These are phyloP conservation scores for Polypterus senegalus DNA, from an alignment of 2,113 vertebrate genomes.

Conservation along the genomic window DNA sequence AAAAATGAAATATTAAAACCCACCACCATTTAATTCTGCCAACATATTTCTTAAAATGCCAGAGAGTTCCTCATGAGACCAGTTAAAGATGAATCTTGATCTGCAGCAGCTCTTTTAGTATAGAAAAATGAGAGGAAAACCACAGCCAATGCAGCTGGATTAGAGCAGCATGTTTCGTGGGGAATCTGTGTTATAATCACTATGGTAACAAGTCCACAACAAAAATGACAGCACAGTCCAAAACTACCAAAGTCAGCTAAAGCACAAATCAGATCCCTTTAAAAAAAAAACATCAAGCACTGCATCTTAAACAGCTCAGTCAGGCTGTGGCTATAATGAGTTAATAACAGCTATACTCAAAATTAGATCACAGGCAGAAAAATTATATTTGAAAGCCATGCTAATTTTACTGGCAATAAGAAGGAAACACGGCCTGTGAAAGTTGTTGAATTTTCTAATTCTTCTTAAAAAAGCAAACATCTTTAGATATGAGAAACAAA, in stretches of 20 bases:
- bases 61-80: background rate
- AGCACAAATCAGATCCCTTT: background rate
- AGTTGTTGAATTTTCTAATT: too few relatives aligned
- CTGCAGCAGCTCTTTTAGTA: background rate
- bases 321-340: constrained; percentile 1
- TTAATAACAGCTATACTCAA: background rate
- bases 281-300: background rate
- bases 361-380: background rate
- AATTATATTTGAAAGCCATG: background rate
- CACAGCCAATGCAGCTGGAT: background rate
- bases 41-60: constrained; percentile 4
- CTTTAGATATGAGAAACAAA: too few relatives aligned
- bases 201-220: background rate
- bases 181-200: background rate
- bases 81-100: background rate
- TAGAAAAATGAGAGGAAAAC: background rate
- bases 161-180: constrained; percentile 2
- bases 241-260: background rate
- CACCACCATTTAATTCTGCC: background rate
- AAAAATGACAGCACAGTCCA: background rate
- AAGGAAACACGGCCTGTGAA: too few relatives aligned
- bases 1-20: background rate
- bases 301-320: background rate
- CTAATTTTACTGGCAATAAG: background rate
- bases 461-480: too few relatives aligned